phyloP scores from a whole-genome alignment of 2,888 invertebrate species.

The Punctoribates punctum region DNA sequence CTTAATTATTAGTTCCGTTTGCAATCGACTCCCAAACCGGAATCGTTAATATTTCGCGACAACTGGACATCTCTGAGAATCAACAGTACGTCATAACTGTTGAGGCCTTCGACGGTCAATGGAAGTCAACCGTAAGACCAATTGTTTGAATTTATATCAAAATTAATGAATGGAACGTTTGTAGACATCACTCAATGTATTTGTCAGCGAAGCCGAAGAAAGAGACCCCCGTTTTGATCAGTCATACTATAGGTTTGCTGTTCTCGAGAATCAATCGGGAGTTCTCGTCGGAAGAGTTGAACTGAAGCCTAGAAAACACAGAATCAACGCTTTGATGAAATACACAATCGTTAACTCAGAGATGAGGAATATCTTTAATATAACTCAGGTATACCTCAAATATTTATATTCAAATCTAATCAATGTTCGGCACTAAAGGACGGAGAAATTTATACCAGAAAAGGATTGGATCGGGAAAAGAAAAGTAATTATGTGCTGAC shows the following conservation, averaged over 20 bases:
- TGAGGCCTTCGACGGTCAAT: slow-evolving; percentile 50
- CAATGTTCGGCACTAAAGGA: slow-evolving; percentile 58
- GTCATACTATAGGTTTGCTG: slow-evolving; percentile 49
- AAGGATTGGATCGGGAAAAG: slow-evolving; percentile 50
- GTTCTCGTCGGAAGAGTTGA: slow-evolving; percentile 50
- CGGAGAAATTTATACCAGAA: slow-evolving; percentile 60
- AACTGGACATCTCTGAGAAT: slow-evolving; percentile 50
- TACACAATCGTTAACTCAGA: slow-evolving; percentile 49
- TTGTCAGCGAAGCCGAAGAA: slow-evolving; percentile 50
- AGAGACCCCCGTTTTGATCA: slow-evolving; percentile 50
- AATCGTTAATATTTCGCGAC: slow-evolving; percentile 67
- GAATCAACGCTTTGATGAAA: slow-evolving; percentile 47
- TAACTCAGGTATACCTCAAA: slow-evolving; percentile 47
- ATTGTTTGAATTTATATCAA: neutral
- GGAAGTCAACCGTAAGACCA: slow-evolving; percentile 47
- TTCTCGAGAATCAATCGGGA: slow-evolving; percentile 49
- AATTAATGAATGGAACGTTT: slow-evolving; percentile 15
- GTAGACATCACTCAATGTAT: slow-evolving; percentile 49
- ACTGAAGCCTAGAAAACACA: slow-evolving; percentile 48
- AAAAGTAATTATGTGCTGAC: slow-evolving; percentile 50
- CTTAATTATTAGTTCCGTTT: slow-evolving; percentile 67
- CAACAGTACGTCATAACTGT: slow-evolving; percentile 50
- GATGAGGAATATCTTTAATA: slow-evolving; percentile 48
- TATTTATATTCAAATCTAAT: too few relatives aligned
- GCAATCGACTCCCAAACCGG: slow-evolving; percentile 83